A percentile compares a stretch with the other conserved stretches of the same genome.
phyloP scores from a whole-genome alignment of 2,888 invertebrate genomes.

The Xestia rhomboidea region DNA sequence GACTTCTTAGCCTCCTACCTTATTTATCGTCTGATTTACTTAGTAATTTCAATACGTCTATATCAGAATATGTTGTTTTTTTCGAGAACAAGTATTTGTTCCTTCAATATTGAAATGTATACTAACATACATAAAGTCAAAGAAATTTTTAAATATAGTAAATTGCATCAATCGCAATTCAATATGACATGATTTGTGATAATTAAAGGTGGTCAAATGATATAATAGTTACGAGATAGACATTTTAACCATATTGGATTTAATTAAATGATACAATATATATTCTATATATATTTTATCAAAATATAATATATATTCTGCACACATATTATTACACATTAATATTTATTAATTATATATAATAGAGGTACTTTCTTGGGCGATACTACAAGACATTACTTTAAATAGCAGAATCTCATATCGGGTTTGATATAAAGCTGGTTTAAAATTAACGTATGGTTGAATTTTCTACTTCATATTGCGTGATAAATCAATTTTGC shows the following conservation, averaged over 20 bases:
- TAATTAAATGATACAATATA: constrained; percentile 12
- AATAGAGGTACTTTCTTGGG: background rate
- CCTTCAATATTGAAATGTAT: background rate
- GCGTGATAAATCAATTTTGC: background rate
- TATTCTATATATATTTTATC: too few species aligned
- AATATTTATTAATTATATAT: background rate
- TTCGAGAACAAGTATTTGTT: background rate
- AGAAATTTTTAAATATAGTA: background rate
- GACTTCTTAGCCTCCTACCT: background rate
- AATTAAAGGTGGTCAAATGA: background rate
- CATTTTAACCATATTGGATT: background rate
- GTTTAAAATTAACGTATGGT: background rate
- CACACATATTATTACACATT: constrained; percentile 10
- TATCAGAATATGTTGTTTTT: background rate
- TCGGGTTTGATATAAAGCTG: background rate
- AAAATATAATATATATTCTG: constrained; percentile 16
- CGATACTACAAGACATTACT: background rate
- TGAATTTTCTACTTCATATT: background rate
- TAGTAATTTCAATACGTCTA: background rate
- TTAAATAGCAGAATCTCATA: constrained; percentile 2
- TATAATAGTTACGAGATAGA: background rate
- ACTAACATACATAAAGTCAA: background rate
- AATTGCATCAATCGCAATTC: background rate
- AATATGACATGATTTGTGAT: constrained; percentile 29
- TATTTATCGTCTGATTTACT: background rate